Percentiles rank a stretch among this genome's conserved stretches.
These are phyloP conservation scores for Parnassius smintheus DNA, from an alignment of 2,888 invertebrate genomes.

Conservation along the genomic window DNA sequence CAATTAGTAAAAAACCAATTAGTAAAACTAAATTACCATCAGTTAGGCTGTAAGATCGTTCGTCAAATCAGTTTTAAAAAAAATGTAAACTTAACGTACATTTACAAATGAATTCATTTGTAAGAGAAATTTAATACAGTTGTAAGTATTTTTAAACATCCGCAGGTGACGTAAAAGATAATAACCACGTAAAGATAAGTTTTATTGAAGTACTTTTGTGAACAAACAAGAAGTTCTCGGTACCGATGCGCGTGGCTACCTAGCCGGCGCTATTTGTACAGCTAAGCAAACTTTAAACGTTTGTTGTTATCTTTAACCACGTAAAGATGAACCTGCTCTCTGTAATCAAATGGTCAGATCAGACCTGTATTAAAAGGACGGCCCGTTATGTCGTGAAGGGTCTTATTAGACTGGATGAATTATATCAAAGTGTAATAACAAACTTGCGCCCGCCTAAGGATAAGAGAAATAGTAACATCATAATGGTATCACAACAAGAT, in stretches of 20 bases:
- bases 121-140: background rate
- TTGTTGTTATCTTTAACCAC: slow-evolving; percentile 63
- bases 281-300: slow-evolving; percentile 69
- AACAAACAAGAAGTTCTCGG: slow-evolving; percentile 69
- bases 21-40: no score
- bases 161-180: slow-evolving; percentile 41
- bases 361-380: slow-evolving; percentile 41
- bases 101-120: no score
- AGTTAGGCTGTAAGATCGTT: no score
- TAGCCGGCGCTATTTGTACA: slow-evolving; percentile 70
- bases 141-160: slow-evolving; percentile 25
- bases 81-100: no score
- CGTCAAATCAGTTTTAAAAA: no score
- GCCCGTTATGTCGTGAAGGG: slow-evolving; percentile 36
- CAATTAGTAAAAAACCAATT: no score
- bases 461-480: slow-evolving; percentile 55
- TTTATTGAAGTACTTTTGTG: slow-evolving; percentile 54
- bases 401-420: slow-evolving; percentile 48
- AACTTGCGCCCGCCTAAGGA: slow-evolving; percentile 51
- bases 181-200: slow-evolving; percentile 55
- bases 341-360: slow-evolving; percentile 29
- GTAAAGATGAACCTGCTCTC: slow-evolving; percentile 28
- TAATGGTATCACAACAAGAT: background rate
- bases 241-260: slow-evolving; percentile 67
- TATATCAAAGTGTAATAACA: slow-evolving; percentile 62